Evolutionary conservation across 2,797 vertebrate species (phyloP).

Genomic region (Peromyscus eremicus): DNA sequence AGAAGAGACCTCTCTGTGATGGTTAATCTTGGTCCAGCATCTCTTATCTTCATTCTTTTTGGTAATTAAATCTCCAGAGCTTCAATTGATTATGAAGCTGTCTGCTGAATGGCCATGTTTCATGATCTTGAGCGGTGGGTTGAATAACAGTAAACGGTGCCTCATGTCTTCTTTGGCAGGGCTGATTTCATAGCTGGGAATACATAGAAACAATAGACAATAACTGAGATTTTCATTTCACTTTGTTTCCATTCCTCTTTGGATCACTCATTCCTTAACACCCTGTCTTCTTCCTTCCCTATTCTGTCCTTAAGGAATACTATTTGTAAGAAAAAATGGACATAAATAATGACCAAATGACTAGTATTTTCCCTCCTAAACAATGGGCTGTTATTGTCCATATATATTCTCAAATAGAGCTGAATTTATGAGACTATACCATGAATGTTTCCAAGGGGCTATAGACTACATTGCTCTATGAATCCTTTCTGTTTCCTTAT

Average conservation of each 20-base stretch:
- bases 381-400: background rate
- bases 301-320: background rate
- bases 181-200: background rate
- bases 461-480: background rate
- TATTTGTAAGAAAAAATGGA: conserved; percentile 5
- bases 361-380: background rate
- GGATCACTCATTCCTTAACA: background rate
- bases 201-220: background rate
- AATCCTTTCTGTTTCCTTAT: conserved; percentile 3
- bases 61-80: background rate
- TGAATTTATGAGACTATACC: background rate
- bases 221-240: background rate
- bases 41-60: background rate
- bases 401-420: background rate
- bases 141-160: background rate
- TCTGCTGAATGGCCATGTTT: background rate
- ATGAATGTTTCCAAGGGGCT: background rate
- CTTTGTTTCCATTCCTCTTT: background rate
- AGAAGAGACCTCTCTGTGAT: background rate
- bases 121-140: background rate
- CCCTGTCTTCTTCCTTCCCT: background rate
- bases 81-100: background rate
- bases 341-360: background rate
- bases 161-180: background rate
- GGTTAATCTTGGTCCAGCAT: background rate